phyloP scores from a whole-genome alignment of 2,888 invertebrate genomes.

The Steinernema carpocapsae region DNA sequence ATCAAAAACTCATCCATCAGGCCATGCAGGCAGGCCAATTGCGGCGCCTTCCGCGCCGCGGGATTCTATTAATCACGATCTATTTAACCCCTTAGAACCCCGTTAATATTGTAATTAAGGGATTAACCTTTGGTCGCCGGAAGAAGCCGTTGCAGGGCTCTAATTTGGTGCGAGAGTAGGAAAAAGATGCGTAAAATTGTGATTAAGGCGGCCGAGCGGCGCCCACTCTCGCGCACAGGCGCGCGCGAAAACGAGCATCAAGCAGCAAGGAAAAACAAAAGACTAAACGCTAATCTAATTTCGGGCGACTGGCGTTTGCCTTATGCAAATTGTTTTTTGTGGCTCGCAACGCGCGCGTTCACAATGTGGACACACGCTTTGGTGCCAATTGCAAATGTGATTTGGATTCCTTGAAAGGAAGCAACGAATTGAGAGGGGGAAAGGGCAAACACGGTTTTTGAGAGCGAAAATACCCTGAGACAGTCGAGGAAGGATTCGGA shows the following conservation, averaged over 20 bases:
- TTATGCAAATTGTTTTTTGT: constrained; percentile 35
- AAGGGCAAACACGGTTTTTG: background rate
- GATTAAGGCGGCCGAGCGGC: background rate
- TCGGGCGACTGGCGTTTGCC: constrained; percentile 34
- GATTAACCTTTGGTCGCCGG: no score
- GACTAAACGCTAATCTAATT: constrained; percentile 34
- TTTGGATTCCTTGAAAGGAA: constrained; percentile 9
- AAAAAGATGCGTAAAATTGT: background rate
- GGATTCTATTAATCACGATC: no score
- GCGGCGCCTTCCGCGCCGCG: no score
- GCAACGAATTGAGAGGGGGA: background rate
- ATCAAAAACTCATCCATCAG: constrained; percentile 33
- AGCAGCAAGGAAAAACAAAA: constrained; percentile 31
- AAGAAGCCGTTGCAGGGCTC: no score
- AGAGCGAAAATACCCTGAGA: background rate
- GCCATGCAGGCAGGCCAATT: background rate
- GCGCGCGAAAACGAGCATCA: constrained; percentile 28
- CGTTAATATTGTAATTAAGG: no score
- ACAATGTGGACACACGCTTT: constrained; percentile 23
- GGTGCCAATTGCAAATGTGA: constrained; percentile 8
- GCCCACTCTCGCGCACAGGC: constrained; percentile 6
- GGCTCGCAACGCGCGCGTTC: constrained; percentile 5
- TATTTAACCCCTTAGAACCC: no score
- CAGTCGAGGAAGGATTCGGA: background rate
- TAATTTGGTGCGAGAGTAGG: no score